Conservation (phyloP, 2,113 vertebrate species). For the Laterallus jamaicensis region DNA sequence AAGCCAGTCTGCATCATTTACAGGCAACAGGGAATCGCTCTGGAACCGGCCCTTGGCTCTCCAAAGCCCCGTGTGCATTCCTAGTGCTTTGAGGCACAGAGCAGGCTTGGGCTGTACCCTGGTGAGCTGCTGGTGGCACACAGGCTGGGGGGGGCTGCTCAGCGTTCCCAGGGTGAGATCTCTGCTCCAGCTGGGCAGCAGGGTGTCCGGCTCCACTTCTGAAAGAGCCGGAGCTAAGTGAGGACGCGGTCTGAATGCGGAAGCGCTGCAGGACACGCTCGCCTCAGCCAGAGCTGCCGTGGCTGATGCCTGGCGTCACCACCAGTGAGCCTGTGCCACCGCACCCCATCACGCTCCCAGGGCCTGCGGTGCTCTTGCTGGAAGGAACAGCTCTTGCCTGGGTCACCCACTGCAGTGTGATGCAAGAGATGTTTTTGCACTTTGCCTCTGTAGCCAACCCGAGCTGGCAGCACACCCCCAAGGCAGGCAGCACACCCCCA, state of each 20-base stretch:
- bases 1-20: background rate
- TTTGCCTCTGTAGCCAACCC: background rate
- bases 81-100: background rate
- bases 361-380: background rate
- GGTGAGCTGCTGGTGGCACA: background rate
- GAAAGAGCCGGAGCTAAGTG: background rate
- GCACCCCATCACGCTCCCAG: background rate
- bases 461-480: background rate
- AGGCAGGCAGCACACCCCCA: background rate
- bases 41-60: background rate
- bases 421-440: background rate
- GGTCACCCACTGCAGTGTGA: background rate
- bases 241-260: background rate
- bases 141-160: background rate
- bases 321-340: background rate
- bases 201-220: background rate
- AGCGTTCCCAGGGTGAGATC: background rate
- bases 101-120: background rate
- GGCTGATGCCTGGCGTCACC: background rate
- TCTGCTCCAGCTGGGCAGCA: background rate
- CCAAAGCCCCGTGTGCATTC: background rate
- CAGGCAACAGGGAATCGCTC: background rate
- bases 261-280: rapidly evolving
- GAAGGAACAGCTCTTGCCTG: background rate
- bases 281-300: background rate